Conservation (phyloP, 2,113 vertebrate species). For the Petromus typicus region DNA sequence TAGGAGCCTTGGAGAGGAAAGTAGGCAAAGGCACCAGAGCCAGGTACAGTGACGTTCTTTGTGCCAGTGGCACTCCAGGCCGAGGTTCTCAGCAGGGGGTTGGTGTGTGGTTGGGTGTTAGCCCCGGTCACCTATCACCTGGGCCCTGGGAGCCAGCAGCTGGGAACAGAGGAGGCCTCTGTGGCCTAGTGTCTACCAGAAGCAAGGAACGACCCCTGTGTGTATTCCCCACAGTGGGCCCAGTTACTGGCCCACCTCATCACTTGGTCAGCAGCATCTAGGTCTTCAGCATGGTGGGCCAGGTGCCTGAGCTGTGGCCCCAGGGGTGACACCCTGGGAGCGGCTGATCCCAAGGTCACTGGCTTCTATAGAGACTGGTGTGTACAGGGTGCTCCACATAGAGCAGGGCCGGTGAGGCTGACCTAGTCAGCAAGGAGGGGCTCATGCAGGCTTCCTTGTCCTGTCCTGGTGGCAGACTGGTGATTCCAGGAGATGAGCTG, state of each 20-base stretch:
- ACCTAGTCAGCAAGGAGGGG: neutral
- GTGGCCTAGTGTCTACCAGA: neutral
- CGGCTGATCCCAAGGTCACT: neutral
- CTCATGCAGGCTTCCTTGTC: too few species aligned
- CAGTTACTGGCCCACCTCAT: neutral
- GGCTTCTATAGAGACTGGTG: neutral
- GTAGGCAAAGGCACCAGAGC: neutral
- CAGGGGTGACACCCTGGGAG: neutral
- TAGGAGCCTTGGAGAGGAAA: neutral
- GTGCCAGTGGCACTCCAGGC: neutral
- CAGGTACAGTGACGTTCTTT: neutral
- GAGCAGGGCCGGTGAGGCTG: neutral
- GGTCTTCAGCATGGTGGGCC: neutral
- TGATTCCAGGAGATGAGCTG: neutral
- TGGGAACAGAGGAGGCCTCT: neutral
- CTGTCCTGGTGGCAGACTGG: too few species aligned
- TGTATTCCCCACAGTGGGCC: neutral
- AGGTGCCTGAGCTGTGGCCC: neutral
- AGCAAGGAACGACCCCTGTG: neutral
- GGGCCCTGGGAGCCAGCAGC: neutral
- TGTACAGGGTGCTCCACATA: rapidly evolving
- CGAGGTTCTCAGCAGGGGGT: neutral
- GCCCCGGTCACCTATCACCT: neutral
- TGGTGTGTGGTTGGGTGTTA: neutral
- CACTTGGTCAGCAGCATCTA: neutral